phyloP scores from a whole-genome alignment of 2,888 invertebrate species.

The Caenorhabditis wallacei region DNA sequence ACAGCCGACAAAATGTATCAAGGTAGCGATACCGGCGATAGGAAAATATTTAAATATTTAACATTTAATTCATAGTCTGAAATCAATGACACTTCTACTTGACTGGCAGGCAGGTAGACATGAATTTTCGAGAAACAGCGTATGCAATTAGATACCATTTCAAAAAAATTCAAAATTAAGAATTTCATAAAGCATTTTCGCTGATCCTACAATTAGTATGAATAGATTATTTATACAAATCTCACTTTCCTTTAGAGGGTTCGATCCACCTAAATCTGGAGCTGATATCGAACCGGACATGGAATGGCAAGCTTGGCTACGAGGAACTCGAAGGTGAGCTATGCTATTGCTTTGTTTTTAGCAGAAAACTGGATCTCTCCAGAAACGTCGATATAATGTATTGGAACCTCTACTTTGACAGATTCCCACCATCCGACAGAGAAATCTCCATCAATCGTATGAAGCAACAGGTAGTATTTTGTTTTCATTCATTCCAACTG shows the following conservation, averaged over 20 bases:
- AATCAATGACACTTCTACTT: too few relatives aligned
- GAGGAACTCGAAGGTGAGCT: constrained; percentile 73
- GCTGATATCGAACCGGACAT: constrained; percentile 68
- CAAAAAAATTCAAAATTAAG: too few relatives aligned
- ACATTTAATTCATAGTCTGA: too few relatives aligned
- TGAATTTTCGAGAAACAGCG: too few relatives aligned
- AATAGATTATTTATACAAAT: too few relatives aligned
- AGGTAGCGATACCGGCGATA: constrained; percentile 55
- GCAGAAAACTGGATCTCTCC: constrained; percentile 6
- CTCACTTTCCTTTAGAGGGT: constrained; percentile 74
- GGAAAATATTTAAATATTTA: too few relatives aligned
- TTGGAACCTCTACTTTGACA: constrained; percentile 57
- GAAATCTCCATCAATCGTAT: constrained; percentile 78
- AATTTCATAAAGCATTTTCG: too few relatives aligned
- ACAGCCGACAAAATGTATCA: constrained; percentile 71
- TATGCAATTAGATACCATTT: too few relatives aligned
- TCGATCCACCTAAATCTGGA: constrained; percentile 72
- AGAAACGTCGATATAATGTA: constrained; percentile 52
- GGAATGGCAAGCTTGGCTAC: constrained; percentile 82
- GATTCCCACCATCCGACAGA: constrained; percentile 80
- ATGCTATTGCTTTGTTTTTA: neutral
- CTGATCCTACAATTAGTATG: too few relatives aligned
- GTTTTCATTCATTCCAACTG: neutral
- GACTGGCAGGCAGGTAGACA: too few relatives aligned
- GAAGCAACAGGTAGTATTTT: constrained; percentile 74